A percentile compares a stretch with the other conserved stretches of the same genome.
Conservation (phyloP, 2,797 vertebrate species). For the Smutsia temminckii region DNA sequence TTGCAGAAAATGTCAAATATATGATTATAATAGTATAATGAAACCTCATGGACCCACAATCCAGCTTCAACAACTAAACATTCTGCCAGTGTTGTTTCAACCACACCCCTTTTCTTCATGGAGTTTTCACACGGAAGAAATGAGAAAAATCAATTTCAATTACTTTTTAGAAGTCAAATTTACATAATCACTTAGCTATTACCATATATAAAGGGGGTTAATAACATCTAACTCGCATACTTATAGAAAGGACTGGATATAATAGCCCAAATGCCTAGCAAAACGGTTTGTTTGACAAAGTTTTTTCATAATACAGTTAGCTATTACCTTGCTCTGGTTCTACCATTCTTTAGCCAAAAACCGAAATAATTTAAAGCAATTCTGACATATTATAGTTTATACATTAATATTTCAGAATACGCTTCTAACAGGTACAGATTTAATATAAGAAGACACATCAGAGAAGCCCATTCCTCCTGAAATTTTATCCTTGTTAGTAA, state of each 20-base stretch:
- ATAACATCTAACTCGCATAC: neutral
- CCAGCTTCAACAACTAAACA: neutral
- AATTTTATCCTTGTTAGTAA: neutral
- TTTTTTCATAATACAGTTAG: neutral
- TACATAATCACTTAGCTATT: slow-evolving; percentile 48
- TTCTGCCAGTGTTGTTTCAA: slow-evolving; percentile 38
- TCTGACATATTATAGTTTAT: neutral
- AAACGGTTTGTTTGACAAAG: neutral
- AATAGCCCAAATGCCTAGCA: neutral
- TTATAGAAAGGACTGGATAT: neutral
- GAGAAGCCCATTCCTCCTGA: neutral
- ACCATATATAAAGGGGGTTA: neutral
- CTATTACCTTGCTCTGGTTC: neutral
- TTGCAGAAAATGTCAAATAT: neutral
- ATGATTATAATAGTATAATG: slow-evolving; percentile 10
- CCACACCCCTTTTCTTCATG: slow-evolving; percentile 40
- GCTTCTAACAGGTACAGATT: neutral
- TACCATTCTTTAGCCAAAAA: neutral
- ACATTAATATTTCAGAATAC: neutral
- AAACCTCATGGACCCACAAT: neutral
- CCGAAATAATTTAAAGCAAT: slow-evolving; percentile 33
- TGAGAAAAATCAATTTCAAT: slow-evolving; percentile 67
- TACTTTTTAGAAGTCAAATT: slow-evolving; percentile 71
- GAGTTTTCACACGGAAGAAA: slow-evolving; percentile 64
- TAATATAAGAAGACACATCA: neutral